These are phyloP conservation scores for Brenthis hecate DNA, from an alignment of 2,888 invertebrate genomes.

Conservation along the genomic window DNA sequence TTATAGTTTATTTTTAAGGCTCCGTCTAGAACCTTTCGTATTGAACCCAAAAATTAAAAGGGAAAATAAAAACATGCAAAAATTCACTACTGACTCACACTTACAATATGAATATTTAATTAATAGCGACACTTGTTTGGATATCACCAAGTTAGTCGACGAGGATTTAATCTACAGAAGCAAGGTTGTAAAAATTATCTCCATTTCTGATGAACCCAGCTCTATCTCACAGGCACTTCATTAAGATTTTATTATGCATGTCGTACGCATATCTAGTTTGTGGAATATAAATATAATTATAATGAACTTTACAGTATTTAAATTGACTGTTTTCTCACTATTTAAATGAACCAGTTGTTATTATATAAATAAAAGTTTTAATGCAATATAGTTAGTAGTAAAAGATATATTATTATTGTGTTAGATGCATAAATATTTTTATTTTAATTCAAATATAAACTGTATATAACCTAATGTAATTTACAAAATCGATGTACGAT, in stretches of 20 bases:
- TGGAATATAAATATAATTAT: neutral
- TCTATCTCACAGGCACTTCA: conserved; percentile 9
- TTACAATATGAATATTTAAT: conserved; percentile 16
- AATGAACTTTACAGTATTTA: no score
- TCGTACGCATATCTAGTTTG: neutral
- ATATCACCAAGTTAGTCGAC: neutral
- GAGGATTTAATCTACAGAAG: neutral
- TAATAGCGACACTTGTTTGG: conserved; percentile 16
- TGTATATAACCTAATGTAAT: no score
- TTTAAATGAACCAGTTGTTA: no score
- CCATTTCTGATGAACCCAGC: neutral
- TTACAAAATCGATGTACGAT: no score
- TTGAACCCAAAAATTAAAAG: neutral
- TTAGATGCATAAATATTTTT: no score
- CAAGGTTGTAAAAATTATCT: conserved; percentile 12
- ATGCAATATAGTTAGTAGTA: no score
- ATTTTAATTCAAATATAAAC: no score
- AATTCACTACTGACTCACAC: conserved; percentile 6
- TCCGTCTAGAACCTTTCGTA: no score
- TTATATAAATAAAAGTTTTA: no score
- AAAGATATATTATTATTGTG: no score
- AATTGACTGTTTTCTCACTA: no score
- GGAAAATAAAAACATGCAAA: conserved; percentile 5
- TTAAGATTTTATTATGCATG: conserved; percentile 14
- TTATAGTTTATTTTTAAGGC: no score